Conservation (phyloP, 1,140 invertebrate genomes). For the Drosophila baimaii region DNA sequence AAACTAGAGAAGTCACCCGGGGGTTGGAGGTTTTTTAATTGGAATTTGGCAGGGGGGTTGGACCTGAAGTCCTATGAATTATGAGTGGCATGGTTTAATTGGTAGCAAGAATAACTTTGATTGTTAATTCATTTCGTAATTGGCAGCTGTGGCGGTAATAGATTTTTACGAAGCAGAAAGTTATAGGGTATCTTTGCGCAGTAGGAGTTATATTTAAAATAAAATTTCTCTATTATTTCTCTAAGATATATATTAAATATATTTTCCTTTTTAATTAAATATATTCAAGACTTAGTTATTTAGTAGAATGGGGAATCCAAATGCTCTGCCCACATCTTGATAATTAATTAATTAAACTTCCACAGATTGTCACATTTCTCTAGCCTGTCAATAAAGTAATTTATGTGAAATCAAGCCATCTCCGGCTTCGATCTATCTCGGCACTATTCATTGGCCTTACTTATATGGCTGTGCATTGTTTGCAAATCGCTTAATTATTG, state of each 20-base stretch:
- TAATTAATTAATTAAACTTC: conserved; percentile 16
- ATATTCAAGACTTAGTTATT: background rate
- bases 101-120: conserved; percentile 21
- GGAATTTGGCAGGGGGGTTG: conserved; percentile 22
- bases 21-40: conserved; percentile 8
- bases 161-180: background rate
- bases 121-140: conserved; percentile 45
- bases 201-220: background rate
- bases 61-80: conserved; percentile 23
- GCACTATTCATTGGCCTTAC: conserved; percentile 37
- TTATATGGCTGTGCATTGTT: conserved; percentile 52
- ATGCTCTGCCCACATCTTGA: background rate
- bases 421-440: conserved; percentile 21
- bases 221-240: background rate
- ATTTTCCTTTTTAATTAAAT: background rate
- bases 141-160: background rate
- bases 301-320: background rate
- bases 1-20: conserved; percentile 39
- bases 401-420: conserved; percentile 40
- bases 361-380: conserved; percentile 2
- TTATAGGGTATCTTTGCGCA: background rate
- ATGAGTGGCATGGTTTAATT: conserved; percentile 32
- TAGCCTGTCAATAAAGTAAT: conserved; percentile 14
- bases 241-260: no score
- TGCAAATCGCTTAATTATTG: conserved; percentile 64